Percentiles rank a stretch among this genome's conserved stretches.
These are phyloP conservation scores for Corvus hawaiiensis DNA, from an alignment of 2,113 vertebrate species.

Conservation along the genomic window DNA sequence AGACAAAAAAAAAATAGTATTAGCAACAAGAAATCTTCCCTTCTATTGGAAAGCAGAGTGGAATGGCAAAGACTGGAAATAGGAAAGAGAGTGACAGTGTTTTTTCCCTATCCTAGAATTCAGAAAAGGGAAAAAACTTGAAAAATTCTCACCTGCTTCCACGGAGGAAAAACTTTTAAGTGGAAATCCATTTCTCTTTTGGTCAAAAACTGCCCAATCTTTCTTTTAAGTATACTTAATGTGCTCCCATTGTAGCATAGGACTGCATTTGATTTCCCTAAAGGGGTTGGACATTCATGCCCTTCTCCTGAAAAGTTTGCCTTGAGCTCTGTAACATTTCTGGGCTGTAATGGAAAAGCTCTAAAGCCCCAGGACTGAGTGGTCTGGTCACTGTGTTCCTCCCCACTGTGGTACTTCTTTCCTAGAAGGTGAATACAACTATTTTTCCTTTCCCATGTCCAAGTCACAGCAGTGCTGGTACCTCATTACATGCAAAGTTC, in stretches of 20 bases:
- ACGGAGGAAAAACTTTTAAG: neutral
- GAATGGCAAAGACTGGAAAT: neutral
- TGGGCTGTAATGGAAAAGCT: fast-evolving
- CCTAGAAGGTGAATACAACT: neutral
- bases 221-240: neutral
- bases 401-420: no score
- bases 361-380: neutral
- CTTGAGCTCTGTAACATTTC: no score
- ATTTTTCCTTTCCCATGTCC: neutral
- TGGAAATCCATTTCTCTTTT: neutral
- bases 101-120: neutral
- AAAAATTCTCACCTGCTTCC: neutral
- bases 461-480: neutral
- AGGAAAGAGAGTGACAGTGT: neutral
- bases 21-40: neutral
- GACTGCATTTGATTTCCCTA: neutral
- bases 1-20: fast-evolving
- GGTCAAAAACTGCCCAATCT: neutral
- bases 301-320: neutral
- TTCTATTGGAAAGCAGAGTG: neutral
- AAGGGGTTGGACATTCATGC: no score
- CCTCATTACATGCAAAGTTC: neutral
- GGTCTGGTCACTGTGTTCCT: neutral
- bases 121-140: neutral
- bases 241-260: neutral